Evolutionary conservation across 2,888 invertebrate species (phyloP), one percentile per base, ranked within the genome.

Genomic region (Cremastinae sp.): DNA sequence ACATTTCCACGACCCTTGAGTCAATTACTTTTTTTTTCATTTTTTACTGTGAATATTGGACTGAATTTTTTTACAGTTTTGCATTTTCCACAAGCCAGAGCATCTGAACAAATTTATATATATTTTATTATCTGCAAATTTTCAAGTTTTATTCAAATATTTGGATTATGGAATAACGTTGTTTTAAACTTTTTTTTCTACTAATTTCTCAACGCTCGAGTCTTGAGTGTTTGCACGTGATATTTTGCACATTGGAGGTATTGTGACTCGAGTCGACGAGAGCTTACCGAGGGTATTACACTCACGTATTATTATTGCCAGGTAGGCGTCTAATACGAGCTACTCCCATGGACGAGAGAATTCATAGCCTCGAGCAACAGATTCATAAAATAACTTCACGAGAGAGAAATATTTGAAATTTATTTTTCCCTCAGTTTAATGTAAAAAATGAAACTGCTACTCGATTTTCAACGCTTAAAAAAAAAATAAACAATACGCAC

Each of bases 291-390:
- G 70, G 70, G 56, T 74, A 69, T 74, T 74, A 74, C 74, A 51
- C 58, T 68, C 74, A 51, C 74, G 74, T 74, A 69, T 74, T 69
- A 74, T 74, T 74, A 74, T 74, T 71, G 54, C 56, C 62, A 49
- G 51, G 72, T 78, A 64, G 69, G 66, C 80, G 75, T 80, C 53
- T 72, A 73, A 79, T 69, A 64, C 69, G 65, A 49, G 64, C 74
- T 53, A 66, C 77, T 79, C 74, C 62, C 65, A 65, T 65, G 65
- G 65, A 54, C 68, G 49, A 64, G 62, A 64, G 54, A 64, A 64
- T 70, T 43, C 61, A 65, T 65, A 43, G 45, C 64, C 43, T 34
- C n/a, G 28, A 45, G 65, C 41, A 28, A 43, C 3, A 54, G 36
- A 58, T 51, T 51, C 59, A 58, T 58, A 53, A n/a, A 43, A 66